Percentiles rank a stretch among this genome's conserved stretches.
Evolutionary conservation across 2,888 invertebrate species (phyloP).

Genomic region (Pristionchus mayeri): DNA sequence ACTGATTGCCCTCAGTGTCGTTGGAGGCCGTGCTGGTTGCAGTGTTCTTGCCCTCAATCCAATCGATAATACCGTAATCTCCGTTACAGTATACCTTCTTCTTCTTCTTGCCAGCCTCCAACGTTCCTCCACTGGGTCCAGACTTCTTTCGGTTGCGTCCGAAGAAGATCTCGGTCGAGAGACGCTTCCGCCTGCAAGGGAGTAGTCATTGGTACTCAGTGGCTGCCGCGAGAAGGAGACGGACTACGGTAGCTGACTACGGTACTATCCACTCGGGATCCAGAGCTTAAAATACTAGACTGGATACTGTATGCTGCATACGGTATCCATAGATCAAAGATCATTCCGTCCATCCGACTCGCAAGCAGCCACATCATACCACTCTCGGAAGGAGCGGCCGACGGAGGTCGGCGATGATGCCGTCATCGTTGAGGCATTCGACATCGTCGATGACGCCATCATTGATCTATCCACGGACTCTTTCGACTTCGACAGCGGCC

Average conservation of each 20-base stretch:
- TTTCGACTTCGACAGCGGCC: not conserved
- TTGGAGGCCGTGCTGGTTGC: not conserved
- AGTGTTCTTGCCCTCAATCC: not conserved
- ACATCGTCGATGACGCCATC: not conserved
- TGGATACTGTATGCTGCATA: not conserved
- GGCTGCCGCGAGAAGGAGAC: not conserved
- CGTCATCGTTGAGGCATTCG: not conserved
- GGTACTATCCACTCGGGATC: no score
- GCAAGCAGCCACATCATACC: not conserved
- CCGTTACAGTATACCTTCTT: constrained; percentile 9
- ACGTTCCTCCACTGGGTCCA: not conserved
- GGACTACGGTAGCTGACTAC: not conserved
- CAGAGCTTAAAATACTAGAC: no score
- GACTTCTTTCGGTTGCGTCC: constrained; percentile 18
- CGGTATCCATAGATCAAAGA: not conserved
- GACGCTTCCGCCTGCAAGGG: not conserved
- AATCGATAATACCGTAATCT: not conserved
- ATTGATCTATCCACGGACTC: not conserved
- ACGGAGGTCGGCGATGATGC: not conserved
- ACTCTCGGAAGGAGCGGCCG: not conserved
- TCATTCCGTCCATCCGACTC: no score
- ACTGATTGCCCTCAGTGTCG: not conserved
- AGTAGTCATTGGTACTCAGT: constrained; percentile 5
- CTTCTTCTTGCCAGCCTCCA: not conserved
- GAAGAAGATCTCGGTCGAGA: constrained; percentile 1